Evolutionary conservation across 2,888 invertebrate genomes (phyloP).

Genomic region (Masnerella sp.): DNA sequence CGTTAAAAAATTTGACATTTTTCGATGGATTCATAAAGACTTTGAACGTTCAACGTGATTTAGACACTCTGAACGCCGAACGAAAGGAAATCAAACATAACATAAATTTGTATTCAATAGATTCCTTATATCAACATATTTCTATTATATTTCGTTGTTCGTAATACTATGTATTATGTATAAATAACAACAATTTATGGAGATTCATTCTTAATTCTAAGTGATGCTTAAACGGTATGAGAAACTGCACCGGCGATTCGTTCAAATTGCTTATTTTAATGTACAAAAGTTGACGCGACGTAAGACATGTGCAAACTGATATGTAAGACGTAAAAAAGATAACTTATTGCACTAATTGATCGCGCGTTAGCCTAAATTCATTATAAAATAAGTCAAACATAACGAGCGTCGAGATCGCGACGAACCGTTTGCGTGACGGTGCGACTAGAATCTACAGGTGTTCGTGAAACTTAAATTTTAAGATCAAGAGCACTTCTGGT

Average conservation of each 20-base stretch:
- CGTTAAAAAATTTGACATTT: conserved; percentile 26
- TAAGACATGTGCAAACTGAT: conserved; percentile 48
- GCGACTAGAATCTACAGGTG: conserved; percentile 72
- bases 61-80: conserved; percentile 11
- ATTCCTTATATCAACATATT: not conserved
- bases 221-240: not conserved
- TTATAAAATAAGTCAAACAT: conserved; percentile 63
- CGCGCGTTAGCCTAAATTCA: conserved; percentile 54
- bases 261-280: no score
- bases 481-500: conserved; percentile 71
- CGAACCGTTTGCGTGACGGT: conserved; percentile 66
- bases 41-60: conserved; percentile 23
- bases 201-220: not conserved
- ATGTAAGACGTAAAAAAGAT: conserved; percentile 53
- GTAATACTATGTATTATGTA: no score
- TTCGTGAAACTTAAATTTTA: conserved; percentile 56
- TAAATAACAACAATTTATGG: not conserved
- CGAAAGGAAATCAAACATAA: conserved; percentile 4
- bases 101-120: conserved; percentile 8
- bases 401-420: conserved; percentile 66
- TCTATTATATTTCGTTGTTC: not conserved
- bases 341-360: conserved; percentile 61
- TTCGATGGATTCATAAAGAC: conserved; percentile 1
- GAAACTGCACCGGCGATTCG: not conserved
- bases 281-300: conserved; percentile 16